A percentile compares a stretch with the other conserved stretches of the same genome.
Conservation (phyloP, 2,888 invertebrate species). For the Dryobotodes eremita region DNA sequence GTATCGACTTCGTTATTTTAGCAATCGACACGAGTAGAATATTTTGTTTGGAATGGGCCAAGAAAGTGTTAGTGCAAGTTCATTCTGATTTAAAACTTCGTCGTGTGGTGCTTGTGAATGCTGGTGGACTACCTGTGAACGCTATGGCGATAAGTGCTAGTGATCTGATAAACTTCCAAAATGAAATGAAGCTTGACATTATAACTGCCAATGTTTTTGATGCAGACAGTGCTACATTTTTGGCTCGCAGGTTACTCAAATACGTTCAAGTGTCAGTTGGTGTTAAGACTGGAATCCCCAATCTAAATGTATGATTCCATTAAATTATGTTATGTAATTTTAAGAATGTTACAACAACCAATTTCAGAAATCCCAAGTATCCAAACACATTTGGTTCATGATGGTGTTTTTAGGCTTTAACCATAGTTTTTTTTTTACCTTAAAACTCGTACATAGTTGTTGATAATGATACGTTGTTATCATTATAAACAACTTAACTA, state of each 20-base stretch:
- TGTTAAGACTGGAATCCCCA: conserved; percentile 85
- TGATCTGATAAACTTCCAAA: conserved; percentile 81
- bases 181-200: conserved; percentile 81
- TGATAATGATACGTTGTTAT: neutral
- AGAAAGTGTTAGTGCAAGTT: conserved; percentile 80
- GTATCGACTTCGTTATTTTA: conserved; percentile 85
- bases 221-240: conserved; percentile 74
- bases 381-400: neutral
- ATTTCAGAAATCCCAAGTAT: neutral
- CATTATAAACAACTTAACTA: neutral
- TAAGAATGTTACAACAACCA: neutral
- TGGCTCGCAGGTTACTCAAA: conserved; percentile 82
- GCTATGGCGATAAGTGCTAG: conserved; percentile 83
- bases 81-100: conserved; percentile 84
- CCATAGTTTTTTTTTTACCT: neutral
- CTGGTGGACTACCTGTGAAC: conserved; percentile 82
- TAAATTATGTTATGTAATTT: neutral
- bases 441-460: neutral
- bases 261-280: conserved; percentile 86
- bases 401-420: neutral
- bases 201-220: conserved; percentile 82
- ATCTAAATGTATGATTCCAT: conserved; percentile 80
- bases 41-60: conserved; percentile 85
- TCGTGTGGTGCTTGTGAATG: conserved; percentile 84
- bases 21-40: conserved; percentile 84